Percentiles rank a stretch among this genome's conserved stretches.
These are phyloP conservation scores for Phalacrocorax carbo DNA, from an alignment of 2,113 vertebrate genomes.

Conservation along the genomic window DNA sequence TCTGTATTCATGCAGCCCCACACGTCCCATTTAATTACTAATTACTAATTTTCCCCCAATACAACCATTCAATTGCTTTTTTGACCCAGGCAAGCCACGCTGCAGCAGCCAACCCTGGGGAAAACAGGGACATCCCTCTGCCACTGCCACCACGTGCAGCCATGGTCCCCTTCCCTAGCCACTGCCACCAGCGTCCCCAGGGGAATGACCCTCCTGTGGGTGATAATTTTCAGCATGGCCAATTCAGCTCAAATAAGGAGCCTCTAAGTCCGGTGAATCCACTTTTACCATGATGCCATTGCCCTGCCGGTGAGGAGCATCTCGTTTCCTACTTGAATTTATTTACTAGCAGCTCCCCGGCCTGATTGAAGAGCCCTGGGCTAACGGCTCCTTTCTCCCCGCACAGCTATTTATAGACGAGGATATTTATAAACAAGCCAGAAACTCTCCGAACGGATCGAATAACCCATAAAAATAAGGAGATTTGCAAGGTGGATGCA, in stretches of 20 bases:
- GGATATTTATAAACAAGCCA: slow-evolving; percentile 17
- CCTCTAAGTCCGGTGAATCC: background rate
- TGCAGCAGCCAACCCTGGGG: background rate
- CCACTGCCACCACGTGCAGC: rapidly evolving
- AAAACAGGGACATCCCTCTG: background rate
- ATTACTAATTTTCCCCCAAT: rapidly evolving
- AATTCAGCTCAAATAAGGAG: rapidly evolving
- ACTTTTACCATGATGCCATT: rapidly evolving
- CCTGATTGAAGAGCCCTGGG: background rate
- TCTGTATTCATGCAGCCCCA: rapidly evolving
- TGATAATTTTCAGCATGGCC: background rate
- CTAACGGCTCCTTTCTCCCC: background rate
- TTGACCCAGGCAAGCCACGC: background rate
- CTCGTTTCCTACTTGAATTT: background rate
- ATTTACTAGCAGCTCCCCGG: background rate
- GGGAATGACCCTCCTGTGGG: rapidly evolving
- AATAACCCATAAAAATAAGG: background rate
- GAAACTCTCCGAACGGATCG: background rate
- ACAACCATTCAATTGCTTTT: background rate
- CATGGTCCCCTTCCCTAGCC: background rate
- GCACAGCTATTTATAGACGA: background rate
- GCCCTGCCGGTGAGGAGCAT: background rate
- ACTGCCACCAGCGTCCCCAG: rapidly evolving
- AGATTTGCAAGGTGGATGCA: background rate
- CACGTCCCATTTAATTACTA: background rate